Evolutionary conservation across 1,140 invertebrate genomes (phyloP).

Genomic region (Bombus turneri): DNA sequence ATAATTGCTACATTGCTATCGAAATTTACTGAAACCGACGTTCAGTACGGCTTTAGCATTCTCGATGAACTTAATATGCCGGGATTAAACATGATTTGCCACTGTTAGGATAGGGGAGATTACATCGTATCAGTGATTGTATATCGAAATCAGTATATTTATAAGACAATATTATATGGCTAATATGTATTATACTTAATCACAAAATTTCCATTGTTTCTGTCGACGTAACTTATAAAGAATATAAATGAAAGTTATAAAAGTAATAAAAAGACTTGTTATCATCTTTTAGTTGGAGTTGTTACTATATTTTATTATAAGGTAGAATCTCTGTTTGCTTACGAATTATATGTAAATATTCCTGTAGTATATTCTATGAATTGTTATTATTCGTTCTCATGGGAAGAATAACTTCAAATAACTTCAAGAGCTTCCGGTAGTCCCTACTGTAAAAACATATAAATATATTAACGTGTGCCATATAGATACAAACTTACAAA

Average conservation of each 20-base stretch:
- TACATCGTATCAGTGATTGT: background rate
- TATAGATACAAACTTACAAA: no score
- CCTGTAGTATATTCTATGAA: background rate
- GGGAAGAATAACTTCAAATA: background rate
- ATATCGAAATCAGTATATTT: background rate
- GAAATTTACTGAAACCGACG: background rate
- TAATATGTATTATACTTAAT: no score
- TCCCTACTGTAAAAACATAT: background rate
- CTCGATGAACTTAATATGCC: background rate
- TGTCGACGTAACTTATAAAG: no score
- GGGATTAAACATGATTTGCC: no score
- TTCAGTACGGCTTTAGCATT: background rate
- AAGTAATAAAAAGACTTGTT: no score
- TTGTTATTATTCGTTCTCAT: background rate
- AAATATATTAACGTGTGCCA: background rate
- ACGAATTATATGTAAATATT: background rate
- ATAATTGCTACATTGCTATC: no score
- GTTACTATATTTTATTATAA: no score
- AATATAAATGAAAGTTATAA: no score
- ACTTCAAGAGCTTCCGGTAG: background rate
- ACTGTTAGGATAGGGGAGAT: no score
- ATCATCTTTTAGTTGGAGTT: no score
- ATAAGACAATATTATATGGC: no score
- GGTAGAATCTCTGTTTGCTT: background rate
- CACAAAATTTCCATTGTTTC: no score